Percentiles rank a stretch among this genome's conserved stretches.
Evolutionary conservation across 2,888 invertebrate genomes (phyloP).

Genomic region (Drosophila phalerata): DNA sequence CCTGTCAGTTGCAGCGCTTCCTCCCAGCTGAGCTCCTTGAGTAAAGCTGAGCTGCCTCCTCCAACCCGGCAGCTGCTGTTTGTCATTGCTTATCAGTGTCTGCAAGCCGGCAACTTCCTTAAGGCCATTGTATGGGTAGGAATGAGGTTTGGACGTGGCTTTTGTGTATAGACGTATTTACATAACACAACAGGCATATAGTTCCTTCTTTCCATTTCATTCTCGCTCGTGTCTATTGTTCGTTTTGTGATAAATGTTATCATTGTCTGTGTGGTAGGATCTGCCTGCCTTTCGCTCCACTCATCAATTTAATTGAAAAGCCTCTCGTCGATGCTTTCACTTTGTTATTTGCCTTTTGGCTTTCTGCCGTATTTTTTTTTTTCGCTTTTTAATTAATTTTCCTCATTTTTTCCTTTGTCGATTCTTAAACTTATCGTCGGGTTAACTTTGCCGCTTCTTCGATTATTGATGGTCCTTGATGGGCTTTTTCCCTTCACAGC

Average conservation of each 20-base stretch:
- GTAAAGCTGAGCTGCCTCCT: not conserved
- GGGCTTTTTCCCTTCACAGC: conserved; percentile 20
- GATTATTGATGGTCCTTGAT: conserved; percentile 46
- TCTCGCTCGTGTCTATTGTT: conserved; percentile 47
- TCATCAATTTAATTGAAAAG: conserved; percentile 76
- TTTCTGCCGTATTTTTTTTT: conserved; percentile 46
- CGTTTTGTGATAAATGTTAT: conserved; percentile 69
- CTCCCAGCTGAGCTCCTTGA: conserved; percentile 10
- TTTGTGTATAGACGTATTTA: conserved; percentile 51
- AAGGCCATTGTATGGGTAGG: conserved; percentile 34
- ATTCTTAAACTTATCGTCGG: conserved; percentile 26
- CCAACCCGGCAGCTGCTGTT: conserved; percentile 53
- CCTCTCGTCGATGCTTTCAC: conserved; percentile 31
- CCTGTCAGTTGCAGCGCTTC: conserved; percentile 49
- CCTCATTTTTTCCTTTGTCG: conserved; percentile 35
- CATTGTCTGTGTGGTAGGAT: conserved; percentile 34
- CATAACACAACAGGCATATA: conserved; percentile 56
- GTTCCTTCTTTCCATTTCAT: conserved; percentile 24
- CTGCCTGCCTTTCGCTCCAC: conserved; percentile 29
- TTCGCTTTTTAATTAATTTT: conserved; percentile 72
- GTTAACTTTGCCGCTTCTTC: conserved; percentile 44
- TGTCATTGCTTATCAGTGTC: conserved; percentile 62
- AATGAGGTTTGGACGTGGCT: conserved; percentile 24
- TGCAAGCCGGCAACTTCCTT: conserved; percentile 43
- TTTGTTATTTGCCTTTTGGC: conserved; percentile 64